Conservation (phyloP, 2,888 invertebrate species). For the Drosophila prolongata region DNA sequence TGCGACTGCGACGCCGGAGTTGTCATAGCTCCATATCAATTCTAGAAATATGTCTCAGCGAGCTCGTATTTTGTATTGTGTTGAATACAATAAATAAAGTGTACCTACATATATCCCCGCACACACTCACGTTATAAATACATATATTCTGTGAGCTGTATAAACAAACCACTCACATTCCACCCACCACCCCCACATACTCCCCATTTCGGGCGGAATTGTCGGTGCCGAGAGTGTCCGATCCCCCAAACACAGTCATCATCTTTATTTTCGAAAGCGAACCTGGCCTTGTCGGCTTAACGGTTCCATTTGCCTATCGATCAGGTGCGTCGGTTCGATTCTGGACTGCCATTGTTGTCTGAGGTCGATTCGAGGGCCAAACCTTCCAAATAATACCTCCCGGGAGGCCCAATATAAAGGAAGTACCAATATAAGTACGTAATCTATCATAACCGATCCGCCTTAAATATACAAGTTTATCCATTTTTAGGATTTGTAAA, state of each 20-base stretch:
- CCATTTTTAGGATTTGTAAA: no score
- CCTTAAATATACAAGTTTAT: no score
- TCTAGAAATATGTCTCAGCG: conserved; percentile 57
- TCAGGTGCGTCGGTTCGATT: conserved; percentile 7
- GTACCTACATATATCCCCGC: conserved; percentile 11
- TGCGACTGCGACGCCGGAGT: conserved; percentile 27
- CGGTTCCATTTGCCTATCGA: conserved; percentile 4
- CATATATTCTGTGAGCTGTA: conserved; percentile 15
- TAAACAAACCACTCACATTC: conserved; percentile 26
- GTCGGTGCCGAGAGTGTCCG: conserved; percentile 5
- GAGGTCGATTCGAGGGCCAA: background rate
- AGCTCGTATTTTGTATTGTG: conserved; percentile 49
- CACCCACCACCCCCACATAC: background rate
- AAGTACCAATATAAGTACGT: no score
- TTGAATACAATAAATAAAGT: conserved; percentile 36
- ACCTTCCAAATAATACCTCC: background rate
- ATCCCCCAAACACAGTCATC: conserved; percentile 24
- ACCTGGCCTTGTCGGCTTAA: conserved; percentile 17
- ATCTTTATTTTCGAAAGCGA: conserved; percentile 20
- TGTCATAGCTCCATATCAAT: conserved; percentile 54
- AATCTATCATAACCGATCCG: no score
- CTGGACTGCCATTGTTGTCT: conserved; percentile 21
- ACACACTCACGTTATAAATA: background rate
- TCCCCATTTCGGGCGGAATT: conserved; percentile 1
- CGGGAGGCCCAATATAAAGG: background rate